Evolutionary conservation across 2,797 vertebrate genomes (phyloP).

Genomic region (Tragopan temminckii): DNA sequence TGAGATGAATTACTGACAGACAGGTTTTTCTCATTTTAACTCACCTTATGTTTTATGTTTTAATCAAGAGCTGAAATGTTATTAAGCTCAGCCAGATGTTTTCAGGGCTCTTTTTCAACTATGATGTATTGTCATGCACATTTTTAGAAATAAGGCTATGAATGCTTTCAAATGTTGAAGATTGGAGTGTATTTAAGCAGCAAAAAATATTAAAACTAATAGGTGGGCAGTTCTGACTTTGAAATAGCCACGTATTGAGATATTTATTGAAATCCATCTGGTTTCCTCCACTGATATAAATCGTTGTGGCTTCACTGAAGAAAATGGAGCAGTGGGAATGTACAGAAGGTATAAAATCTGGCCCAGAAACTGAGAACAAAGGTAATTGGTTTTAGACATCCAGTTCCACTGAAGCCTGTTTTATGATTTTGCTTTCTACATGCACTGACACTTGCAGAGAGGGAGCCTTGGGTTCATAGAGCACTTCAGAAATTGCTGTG

Average conservation of each 20-base stretch:
- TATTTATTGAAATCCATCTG: background rate
- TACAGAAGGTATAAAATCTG: conserved; percentile 22
- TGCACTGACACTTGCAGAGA: conserved; percentile 63
- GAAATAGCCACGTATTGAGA: background rate
- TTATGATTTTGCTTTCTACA: conserved; percentile 38
- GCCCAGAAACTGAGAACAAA: conserved; percentile 30
- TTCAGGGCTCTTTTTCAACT: conserved; percentile 42
- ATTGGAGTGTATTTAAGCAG: background rate
- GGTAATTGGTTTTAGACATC: background rate
- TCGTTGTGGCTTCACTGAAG: conserved; percentile 9
- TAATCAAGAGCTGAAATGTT: conserved; percentile 69
- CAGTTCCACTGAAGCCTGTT: background rate
- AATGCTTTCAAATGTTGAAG: background rate
- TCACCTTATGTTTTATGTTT: conserved; percentile 78
- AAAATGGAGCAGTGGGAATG: background rate
- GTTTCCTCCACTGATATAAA: conserved; percentile 54
- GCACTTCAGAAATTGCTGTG: conserved; percentile 67
- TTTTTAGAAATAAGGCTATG: background rate
- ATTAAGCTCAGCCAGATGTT: conserved; percentile 19
- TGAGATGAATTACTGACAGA: background rate
- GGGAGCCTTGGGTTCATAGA: conserved; percentile 70
- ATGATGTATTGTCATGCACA: background rate
- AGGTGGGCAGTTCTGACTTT: conserved; percentile 4
- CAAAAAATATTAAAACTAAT: conserved; percentile 2
- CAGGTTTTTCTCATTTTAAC: conserved; percentile 44